Evolutionary conservation across 1,140 invertebrate genomes (phyloP).

Genomic region (Musca domestica): DNA sequence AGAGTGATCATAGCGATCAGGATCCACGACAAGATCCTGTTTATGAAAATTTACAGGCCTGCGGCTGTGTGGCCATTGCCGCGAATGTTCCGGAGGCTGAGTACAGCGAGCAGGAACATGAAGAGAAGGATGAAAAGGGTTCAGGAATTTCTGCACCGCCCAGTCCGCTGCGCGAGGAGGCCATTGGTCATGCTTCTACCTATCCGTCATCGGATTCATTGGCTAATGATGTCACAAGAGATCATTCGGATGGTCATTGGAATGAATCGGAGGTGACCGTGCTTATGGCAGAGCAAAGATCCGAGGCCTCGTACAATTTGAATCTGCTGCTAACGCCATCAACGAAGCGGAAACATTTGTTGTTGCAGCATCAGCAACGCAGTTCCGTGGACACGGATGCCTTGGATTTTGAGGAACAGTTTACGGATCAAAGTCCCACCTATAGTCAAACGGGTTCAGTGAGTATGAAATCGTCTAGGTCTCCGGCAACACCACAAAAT

Average conservation of each 20-base stretch:
- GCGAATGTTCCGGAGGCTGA: background rate
- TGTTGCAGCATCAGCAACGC: constrained; percentile 77
- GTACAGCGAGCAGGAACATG: constrained; percentile 31
- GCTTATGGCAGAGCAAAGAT: constrained; percentile 62
- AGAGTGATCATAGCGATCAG: constrained; percentile 12
- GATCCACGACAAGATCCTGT: constrained; percentile 36
- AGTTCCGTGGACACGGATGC: constrained; percentile 82
- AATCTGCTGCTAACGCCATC: constrained; percentile 68
- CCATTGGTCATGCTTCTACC: constrained; percentile 59
- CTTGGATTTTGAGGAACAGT: constrained; percentile 65
- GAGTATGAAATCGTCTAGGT: background rate
- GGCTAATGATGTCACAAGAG: constrained; percentile 70
- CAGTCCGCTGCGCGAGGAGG: constrained; percentile 55
- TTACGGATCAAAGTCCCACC: constrained; percentile 18
- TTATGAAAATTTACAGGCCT: constrained; percentile 43
- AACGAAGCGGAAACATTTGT: constrained; percentile 70
- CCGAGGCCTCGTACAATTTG: constrained; percentile 54
- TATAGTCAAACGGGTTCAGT: background rate
- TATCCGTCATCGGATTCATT: constrained; percentile 79
- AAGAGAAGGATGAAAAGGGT: constrained; percentile 16
- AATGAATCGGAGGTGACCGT: constrained; percentile 84
- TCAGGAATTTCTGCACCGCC: constrained; percentile 55
- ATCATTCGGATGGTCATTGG: constrained; percentile 82
- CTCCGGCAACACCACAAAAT: constrained; percentile 4
- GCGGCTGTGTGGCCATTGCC: background rate